Evolutionary conservation across 2,113 vertebrate species (phyloP).

Genomic region (Poeciliopsis prolifica): DNA sequence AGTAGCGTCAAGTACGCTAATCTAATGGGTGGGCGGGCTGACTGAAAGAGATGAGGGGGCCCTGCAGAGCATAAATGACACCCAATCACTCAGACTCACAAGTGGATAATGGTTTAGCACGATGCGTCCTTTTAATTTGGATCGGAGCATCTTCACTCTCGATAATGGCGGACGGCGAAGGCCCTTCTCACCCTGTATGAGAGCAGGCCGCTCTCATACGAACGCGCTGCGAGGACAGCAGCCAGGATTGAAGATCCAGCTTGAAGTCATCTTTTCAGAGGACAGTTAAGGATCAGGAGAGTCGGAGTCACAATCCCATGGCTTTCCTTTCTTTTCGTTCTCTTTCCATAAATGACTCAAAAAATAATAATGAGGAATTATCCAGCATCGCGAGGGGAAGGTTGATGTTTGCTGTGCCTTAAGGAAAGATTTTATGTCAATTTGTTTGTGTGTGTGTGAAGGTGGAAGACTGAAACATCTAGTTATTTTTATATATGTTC

Average conservation of each 20-base stretch:
- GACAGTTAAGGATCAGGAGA: background rate
- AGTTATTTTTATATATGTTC: slow-evolving; percentile 49
- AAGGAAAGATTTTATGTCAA: slow-evolving; percentile 37
- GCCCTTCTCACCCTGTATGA: background rate
- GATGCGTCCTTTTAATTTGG: slow-evolving; percentile 39
- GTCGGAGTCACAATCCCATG: background rate
- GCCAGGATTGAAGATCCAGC: background rate
- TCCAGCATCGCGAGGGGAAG: slow-evolving; percentile 15
- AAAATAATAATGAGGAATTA: background rate
- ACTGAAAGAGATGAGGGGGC: slow-evolving; percentile 38
- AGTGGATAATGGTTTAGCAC: slow-evolving; percentile 56
- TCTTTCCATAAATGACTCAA: background rate
- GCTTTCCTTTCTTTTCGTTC: background rate
- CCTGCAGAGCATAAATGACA: slow-evolving; percentile 33
- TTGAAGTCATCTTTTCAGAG: slow-evolving; percentile 2
- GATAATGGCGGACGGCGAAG: slow-evolving; percentile 13
- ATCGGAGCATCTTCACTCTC: slow-evolving; percentile 15
- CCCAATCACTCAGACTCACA: slow-evolving; percentile 49
- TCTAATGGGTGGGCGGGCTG: slow-evolving; percentile 46
- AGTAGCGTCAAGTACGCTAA: slow-evolving; percentile 39
- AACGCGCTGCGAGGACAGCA: slow-evolving; percentile 5
- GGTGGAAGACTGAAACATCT: slow-evolving; percentile 24
- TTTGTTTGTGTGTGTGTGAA: slow-evolving; percentile 29
- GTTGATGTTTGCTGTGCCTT: slow-evolving; percentile 9
- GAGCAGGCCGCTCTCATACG: background rate